Evolutionary conservation across 2,888 invertebrate genomes (phyloP).

Genomic region (Zelleria hepariella): DNA sequence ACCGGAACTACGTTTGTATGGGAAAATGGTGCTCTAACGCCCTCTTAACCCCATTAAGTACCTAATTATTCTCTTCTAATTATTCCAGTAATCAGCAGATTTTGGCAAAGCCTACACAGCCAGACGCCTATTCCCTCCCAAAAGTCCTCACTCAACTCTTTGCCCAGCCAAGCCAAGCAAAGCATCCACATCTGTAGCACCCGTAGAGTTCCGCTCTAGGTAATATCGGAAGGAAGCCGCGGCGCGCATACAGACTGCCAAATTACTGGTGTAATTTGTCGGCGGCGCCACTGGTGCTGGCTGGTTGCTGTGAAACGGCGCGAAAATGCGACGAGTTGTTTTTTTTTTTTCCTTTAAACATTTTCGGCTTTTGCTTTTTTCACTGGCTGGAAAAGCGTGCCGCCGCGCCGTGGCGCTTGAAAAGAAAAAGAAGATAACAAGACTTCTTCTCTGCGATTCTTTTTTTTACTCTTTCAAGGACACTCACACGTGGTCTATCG

Average conservation of each 20-base stretch:
- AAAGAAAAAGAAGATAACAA: not conserved
- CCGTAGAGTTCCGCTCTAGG: constrained; percentile 24
- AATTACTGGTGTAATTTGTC: constrained; percentile 36
- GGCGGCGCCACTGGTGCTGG: constrained; percentile 20
- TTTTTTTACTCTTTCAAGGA: no score
- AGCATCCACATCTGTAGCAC: not conserved
- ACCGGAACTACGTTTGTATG: no score
- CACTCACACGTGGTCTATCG: no score
- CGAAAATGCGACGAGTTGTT: constrained; percentile 5
- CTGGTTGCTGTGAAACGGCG: constrained; percentile 7
- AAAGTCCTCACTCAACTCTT: no score
- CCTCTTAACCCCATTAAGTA: no score
- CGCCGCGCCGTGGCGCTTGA: not conserved
- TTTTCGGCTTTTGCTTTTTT: not conserved
- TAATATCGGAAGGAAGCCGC: constrained; percentile 35
- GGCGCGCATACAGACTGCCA: constrained; percentile 41
- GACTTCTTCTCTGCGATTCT: no score
- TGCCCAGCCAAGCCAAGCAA: not conserved
- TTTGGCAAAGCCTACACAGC: no score
- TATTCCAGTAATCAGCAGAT: no score
- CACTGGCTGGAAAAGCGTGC: not conserved
- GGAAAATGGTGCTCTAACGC: no score
- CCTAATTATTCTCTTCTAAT: no score
- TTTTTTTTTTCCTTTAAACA: not conserved
- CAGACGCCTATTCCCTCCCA: not conserved